Percentiles rank a stretch among this genome's conserved stretches.
Conservation (phyloP, 2,113 vertebrate genomes). For the Tylochromis polylepis region DNA sequence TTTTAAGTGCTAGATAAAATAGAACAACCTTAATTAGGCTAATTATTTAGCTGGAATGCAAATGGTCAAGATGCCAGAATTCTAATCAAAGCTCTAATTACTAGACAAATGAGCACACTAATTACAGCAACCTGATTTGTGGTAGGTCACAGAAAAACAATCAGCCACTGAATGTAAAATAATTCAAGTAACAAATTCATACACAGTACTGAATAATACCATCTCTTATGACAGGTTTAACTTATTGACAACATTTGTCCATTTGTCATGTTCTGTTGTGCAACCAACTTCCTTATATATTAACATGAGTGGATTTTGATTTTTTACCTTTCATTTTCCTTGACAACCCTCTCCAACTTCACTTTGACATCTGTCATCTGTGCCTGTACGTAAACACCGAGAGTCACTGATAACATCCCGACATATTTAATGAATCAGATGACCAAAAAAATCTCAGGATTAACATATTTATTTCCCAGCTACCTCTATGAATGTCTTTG, state of each 20-base stretch:
- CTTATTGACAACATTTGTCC: neutral
- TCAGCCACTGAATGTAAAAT: neutral
- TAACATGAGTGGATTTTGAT: neutral
- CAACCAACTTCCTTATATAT: neutral
- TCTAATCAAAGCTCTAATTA: neutral
- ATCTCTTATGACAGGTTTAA: neutral
- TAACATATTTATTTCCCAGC: neutral
- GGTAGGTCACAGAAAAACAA: neutral
- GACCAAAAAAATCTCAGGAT: neutral
- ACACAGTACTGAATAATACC: neutral
- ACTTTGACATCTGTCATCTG: constrained; percentile 78
- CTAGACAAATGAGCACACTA: neutral
- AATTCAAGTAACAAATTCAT: neutral
- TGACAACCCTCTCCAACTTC: constrained; percentile 81
- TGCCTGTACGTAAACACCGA: constrained; percentile 60
- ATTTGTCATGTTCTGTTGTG: neutral
- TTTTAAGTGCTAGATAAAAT: neutral
- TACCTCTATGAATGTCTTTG: neutral
- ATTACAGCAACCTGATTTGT: neutral
- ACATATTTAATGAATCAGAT: neutral
- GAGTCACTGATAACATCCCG: neutral
- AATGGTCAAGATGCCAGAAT: neutral
- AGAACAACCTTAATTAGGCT: neutral
- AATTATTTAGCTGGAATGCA: neutral
- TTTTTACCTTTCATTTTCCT: constrained; percentile 90